Conservation (phyloP, 2,888 invertebrate genomes). For the Polydrusus tereticollis region DNA sequence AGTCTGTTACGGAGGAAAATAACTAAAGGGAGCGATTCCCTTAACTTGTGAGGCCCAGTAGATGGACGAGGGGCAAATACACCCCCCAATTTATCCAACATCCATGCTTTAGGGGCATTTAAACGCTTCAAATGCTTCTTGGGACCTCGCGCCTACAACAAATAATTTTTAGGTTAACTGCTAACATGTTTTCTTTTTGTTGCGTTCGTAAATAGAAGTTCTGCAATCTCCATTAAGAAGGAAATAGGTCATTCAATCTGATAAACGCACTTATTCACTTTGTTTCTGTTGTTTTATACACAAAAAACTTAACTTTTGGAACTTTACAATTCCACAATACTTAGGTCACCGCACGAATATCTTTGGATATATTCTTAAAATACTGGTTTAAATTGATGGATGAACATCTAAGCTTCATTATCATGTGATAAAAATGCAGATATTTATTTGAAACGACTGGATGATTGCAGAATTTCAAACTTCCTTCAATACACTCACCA, state of each 20-base stretch:
- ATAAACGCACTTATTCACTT: not conserved
- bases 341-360: not conserved
- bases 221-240: constrained; percentile 13
- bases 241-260: not conserved
- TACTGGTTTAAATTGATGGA: not conserved
- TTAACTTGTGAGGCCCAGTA: constrained; percentile 96
- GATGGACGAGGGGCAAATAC: constrained; percentile 98
- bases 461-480: constrained; percentile 50
- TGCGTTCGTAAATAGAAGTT: not conserved
- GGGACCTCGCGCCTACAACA: constrained; percentile 93
- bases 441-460: constrained; percentile 17
- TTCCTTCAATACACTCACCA: constrained; percentile 52
- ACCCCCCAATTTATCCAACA: constrained; percentile 99
- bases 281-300: not conserved
- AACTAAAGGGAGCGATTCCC: constrained; percentile 96
- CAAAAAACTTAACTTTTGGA: not conserved
- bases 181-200: constrained; percentile 9
- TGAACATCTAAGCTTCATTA: constrained; percentile 5
- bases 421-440: not conserved
- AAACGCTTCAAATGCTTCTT: constrained; percentile 99
- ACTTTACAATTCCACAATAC: not conserved
- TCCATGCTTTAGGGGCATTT: constrained; percentile 99
- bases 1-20: constrained; percentile 97
- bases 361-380: not conserved
- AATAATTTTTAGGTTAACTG: constrained; percentile 19